Percentiles rank a stretch among this genome's conserved stretches.
These are phyloP conservation scores for Solenodon paradoxus DNA, from an alignment of 2,113 vertebrate genomes.

Conservation along the genomic window DNA sequence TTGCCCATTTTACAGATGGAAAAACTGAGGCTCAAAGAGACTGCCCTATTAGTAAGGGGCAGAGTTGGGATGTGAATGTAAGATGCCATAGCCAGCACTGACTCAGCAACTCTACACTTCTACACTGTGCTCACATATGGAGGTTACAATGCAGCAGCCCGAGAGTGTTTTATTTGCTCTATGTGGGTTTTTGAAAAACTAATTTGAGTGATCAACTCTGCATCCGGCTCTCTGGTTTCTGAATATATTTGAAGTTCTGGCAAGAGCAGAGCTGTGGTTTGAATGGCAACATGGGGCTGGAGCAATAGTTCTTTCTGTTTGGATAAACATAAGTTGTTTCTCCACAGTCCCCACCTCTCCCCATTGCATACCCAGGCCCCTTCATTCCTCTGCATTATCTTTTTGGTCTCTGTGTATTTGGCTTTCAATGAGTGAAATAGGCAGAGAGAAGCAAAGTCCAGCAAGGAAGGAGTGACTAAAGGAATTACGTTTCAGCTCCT, in stretches of 20 bases:
- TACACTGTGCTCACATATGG: too few species aligned
- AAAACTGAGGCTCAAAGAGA: not conserved
- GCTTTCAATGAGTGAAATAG: not conserved
- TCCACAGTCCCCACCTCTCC: not conserved
- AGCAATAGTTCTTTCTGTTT: not conserved
- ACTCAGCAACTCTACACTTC: not conserved
- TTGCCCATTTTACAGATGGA: not conserved
- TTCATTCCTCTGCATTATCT: not conserved
- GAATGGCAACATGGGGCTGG: not conserved
- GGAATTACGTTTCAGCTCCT: not conserved
- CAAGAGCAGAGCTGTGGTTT: not conserved
- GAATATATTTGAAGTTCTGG: not conserved
- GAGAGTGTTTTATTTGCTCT: not conserved
- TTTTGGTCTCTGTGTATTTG: not conserved
- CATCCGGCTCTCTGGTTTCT: not conserved
- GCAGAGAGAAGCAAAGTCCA: not conserved
- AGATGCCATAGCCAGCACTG: fast-evolving
- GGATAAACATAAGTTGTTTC: not conserved
- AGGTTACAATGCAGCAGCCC: not conserved
- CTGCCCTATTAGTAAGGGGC: too few species aligned
- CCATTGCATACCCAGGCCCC: fast-evolving
- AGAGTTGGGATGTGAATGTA: too few species aligned
- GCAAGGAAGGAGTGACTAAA: not conserved
- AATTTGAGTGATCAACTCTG: not conserved
- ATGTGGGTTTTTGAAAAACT: not conserved